A percentile compares a stretch with the other conserved stretches of the same genome.
These are phyloP conservation scores for Hypercompe scribonia DNA, from an alignment of 2,888 invertebrate genomes.

Conservation along the genomic window DNA sequence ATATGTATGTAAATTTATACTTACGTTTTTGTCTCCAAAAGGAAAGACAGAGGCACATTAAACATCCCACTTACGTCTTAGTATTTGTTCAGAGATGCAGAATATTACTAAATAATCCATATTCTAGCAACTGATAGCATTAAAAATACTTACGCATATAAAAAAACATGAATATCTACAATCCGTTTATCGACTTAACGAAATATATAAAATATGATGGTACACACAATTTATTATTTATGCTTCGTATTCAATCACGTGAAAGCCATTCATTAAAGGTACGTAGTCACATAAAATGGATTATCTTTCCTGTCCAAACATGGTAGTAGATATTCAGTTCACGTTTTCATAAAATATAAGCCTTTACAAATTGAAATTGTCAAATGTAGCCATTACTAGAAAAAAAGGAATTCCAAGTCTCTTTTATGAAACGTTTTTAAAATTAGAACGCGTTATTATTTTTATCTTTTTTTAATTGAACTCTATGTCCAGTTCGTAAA, in stretches of 20 bases:
- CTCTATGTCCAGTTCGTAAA: neutral
- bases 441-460: neutral
- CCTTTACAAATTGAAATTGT: slow-evolving; percentile 5
- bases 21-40: too few relatives aligned
- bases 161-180: too few relatives aligned
- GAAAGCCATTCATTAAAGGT: slow-evolving; percentile 6
- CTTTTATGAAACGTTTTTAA: neutral
- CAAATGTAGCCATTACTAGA: neutral
- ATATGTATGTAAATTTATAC: too few relatives aligned
- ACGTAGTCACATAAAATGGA: slow-evolving; percentile 4
- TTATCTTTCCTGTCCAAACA: slow-evolving; percentile 1
- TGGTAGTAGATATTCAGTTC: neutral
- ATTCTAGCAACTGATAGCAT: neutral
- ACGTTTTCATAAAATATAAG: slow-evolving; percentile 6
- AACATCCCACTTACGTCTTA: too few relatives aligned
- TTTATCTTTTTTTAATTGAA: neutral
- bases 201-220: neutral
- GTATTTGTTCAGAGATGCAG: too few relatives aligned
- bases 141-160: neutral
- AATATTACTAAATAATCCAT: too few relatives aligned
- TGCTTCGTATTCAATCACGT: neutral
- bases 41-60: too few relatives aligned
- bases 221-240: slow-evolving; percentile 7
- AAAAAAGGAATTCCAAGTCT: neutral
- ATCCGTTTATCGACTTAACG: neutral